Conservation (phyloP, 1,140 invertebrate genomes). For the Cheumatopsyche charites region DNA sequence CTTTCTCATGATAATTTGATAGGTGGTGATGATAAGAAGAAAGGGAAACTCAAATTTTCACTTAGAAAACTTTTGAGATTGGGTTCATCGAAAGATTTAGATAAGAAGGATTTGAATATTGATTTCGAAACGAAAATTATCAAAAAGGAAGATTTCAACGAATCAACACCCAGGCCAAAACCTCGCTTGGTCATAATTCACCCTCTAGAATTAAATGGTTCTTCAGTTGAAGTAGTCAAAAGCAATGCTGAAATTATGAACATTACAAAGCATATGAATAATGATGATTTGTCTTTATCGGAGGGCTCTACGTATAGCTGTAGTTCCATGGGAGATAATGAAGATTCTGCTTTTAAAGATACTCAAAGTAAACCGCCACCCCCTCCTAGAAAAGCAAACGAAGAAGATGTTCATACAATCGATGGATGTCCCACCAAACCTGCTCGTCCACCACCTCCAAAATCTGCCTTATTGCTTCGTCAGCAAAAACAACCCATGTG, state of each 20-base stretch:
- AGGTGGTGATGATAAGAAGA: slow-evolving; percentile 67
- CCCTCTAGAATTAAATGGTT: slow-evolving; percentile 82
- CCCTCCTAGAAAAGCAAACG: slow-evolving; percentile 54
- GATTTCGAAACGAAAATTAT: slow-evolving; percentile 55
- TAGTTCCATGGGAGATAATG: slow-evolving; percentile 57
- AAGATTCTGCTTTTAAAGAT: slow-evolving; percentile 51
- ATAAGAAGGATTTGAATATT: slow-evolving; percentile 61
- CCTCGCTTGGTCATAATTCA: slow-evolving; percentile 85
- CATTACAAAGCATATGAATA: slow-evolving; percentile 57
- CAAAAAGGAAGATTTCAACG: slow-evolving; percentile 66
- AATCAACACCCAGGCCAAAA: slow-evolving; percentile 64
- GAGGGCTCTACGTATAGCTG: slow-evolving; percentile 61
- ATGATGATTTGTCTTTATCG: slow-evolving; percentile 51
- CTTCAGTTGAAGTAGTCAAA: slow-evolving; percentile 76
- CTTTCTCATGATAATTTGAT: slow-evolving; percentile 74
- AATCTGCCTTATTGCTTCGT: slow-evolving; percentile 66
- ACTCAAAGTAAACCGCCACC: slow-evolving; percentile 61
- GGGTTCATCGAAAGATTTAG: slow-evolving; percentile 71
- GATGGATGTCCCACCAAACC: slow-evolving; percentile 65
- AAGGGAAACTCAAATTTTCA: slow-evolving; percentile 76
- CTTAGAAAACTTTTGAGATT: slow-evolving; percentile 83
- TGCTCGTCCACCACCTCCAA: slow-evolving; percentile 72
- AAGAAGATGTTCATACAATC: slow-evolving; percentile 61
- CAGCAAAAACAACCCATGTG: slow-evolving; percentile 66
- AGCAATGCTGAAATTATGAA: slow-evolving; percentile 61